These are phyloP conservation scores for Muntiacus reevesi DNA, from an alignment of 2,113 vertebrate genomes.

Conservation along the genomic window DNA sequence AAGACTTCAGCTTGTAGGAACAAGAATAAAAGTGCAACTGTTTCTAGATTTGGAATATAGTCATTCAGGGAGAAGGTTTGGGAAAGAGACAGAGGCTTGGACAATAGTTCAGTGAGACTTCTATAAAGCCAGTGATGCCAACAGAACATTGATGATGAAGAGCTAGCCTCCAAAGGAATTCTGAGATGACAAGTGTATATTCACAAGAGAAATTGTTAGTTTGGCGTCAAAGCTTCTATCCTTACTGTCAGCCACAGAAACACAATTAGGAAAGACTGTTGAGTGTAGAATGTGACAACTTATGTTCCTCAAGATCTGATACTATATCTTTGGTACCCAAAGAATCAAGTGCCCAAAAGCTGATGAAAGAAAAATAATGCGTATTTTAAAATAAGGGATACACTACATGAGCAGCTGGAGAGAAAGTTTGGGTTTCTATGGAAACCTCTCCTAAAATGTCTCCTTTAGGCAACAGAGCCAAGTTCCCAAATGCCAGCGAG, in stretches of 20 bases:
- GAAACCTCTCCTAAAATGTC: conserved; percentile 70
- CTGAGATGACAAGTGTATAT: not conserved
- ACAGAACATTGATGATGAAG: not conserved
- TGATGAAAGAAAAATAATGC: conserved; percentile 22
- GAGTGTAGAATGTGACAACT: not conserved
- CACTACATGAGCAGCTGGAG: conserved; percentile 52
- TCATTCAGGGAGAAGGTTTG: not conserved
- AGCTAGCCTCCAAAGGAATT: not conserved
- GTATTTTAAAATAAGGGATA: conserved; percentile 64
- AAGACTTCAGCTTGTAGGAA: not conserved
- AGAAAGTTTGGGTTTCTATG: conserved; percentile 70
- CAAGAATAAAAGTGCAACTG: not conserved
- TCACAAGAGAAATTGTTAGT: not conserved
- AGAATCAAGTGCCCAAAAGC: not conserved
- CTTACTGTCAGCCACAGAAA: not conserved
- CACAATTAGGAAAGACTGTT: not conserved
- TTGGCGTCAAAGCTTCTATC: not conserved
- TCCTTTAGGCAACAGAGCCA: conserved; percentile 45
- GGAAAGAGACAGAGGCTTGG: not conserved
- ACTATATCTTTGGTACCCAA: conserved; percentile 4
- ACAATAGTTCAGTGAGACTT: not conserved
- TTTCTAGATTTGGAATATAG: not conserved
- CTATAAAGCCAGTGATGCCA: too few relatives aligned
- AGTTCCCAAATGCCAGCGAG: conserved; percentile 47
- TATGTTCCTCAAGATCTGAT: conserved; percentile 25